Evolutionary conservation across 2,113 vertebrate species (phyloP).

Genomic region (Pavo muticus): DNA sequence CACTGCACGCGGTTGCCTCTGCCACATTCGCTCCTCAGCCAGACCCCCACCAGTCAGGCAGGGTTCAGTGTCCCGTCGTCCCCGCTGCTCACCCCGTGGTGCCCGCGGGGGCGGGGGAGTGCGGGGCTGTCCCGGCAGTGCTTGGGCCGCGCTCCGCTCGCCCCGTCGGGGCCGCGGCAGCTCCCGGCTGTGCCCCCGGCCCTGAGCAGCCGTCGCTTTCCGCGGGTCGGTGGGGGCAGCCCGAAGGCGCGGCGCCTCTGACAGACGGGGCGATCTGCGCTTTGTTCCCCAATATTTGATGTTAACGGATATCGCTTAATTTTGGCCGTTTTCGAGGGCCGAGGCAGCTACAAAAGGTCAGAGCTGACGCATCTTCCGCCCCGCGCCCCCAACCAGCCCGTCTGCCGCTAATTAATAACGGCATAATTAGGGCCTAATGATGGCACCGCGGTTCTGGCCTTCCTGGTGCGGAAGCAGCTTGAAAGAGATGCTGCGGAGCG

Average conservation of each 20-base stretch:
- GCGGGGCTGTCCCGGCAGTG: neutral
- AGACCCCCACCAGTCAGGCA: neutral
- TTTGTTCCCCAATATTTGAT: neutral
- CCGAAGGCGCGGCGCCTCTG: neutral
- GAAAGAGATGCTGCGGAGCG: neutral
- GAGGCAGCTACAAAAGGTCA: neutral
- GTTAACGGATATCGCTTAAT: neutral
- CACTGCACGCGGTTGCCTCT: fast-evolving
- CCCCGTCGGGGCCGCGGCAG: neutral
- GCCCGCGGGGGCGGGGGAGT: neutral
- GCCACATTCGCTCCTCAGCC: neutral
- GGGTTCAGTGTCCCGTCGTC: neutral
- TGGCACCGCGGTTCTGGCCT: neutral
- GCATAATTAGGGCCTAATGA: neutral
- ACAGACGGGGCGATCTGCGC: too few relatives aligned
- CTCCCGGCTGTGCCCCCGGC: neutral
- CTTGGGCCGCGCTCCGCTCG: neutral
- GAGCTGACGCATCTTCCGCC: neutral
- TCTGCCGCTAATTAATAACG: neutral
- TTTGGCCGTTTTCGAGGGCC: neutral
- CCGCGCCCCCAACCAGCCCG: neutral
- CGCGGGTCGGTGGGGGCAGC: fast-evolving
- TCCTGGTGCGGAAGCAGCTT: neutral
- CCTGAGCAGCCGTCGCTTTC: neutral
- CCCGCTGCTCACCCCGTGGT: neutral